Percentiles rank a stretch among this genome's conserved stretches.
phyloP scores from a whole-genome alignment of 1,140 invertebrate species.

The Hycleus phaleratus region DNA sequence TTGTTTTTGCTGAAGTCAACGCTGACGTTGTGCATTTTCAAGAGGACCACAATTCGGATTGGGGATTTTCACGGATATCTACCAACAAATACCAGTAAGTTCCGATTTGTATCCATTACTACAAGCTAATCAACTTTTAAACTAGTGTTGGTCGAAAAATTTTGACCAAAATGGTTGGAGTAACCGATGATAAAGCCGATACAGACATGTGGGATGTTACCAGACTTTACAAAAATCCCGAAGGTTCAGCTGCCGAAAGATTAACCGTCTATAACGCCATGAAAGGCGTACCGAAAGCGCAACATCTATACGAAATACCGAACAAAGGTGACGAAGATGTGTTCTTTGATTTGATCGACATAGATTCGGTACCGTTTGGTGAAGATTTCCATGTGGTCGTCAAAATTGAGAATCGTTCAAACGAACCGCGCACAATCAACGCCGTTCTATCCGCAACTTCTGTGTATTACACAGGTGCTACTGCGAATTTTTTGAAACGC shows the following conservation, averaged over 20 bases:
- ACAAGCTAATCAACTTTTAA: constrained; percentile 2
- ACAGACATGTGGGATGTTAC: constrained; percentile 61
- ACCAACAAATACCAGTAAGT: constrained; percentile 58
- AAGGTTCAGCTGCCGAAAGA: constrained; percentile 56
- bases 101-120: not conserved
- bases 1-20: constrained; percentile 73
- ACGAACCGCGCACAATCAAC: constrained; percentile 54
- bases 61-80: constrained; percentile 55
- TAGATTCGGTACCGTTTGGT: constrained; percentile 58
- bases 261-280: constrained; percentile 57
- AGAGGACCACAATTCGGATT: constrained; percentile 55
- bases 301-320: constrained; percentile 53
- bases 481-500: constrained; percentile 55
- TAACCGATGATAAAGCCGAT: constrained; percentile 54
- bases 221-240: constrained; percentile 59
- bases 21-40: constrained; percentile 65
- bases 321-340: constrained; percentile 50
- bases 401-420: constrained; percentile 57
- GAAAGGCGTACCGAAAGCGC: constrained; percentile 48
- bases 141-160: constrained; percentile 60
- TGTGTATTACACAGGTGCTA: constrained; percentile 63
- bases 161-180: constrained; percentile 60
- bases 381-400: constrained; percentile 58
- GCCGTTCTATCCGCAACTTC: constrained; percentile 54
- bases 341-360: constrained; percentile 58